Percentiles rank a stretch among this genome's conserved stretches.
Evolutionary conservation across 2,113 vertebrate species (phyloP).

Genomic region (Phalacrocorax aristotelis): DNA sequence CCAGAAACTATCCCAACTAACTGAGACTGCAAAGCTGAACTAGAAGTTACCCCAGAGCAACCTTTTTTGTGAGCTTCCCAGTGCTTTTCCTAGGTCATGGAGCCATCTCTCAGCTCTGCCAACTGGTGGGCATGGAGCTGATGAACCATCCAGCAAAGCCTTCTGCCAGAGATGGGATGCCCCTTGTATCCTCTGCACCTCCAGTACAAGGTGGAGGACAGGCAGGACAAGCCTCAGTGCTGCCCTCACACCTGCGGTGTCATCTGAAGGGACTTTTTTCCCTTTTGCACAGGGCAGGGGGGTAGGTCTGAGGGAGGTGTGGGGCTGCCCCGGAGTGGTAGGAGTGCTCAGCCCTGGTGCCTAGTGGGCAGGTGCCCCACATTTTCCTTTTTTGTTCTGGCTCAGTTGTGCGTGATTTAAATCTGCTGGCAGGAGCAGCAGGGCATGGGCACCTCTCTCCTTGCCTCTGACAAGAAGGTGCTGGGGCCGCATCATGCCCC

Average conservation of each 20-base stretch:
- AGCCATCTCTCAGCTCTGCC: not conserved
- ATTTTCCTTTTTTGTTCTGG: not conserved
- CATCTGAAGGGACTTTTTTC: not conserved
- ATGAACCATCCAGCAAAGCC: not conserved
- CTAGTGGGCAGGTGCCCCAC: not conserved
- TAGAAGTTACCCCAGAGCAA: not conserved
- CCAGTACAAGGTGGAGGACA: not conserved
- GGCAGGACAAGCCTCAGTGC: not conserved
- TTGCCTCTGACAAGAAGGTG: not conserved
- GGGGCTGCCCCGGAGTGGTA: too few relatives aligned
- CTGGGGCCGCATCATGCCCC: too few relatives aligned
- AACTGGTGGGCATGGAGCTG: not conserved
- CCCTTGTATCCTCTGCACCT: not conserved
- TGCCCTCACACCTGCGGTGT: not conserved
- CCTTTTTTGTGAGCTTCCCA: not conserved
- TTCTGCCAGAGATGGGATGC: not conserved
- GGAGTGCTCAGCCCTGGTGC: not conserved
- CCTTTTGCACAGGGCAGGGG: not conserved
- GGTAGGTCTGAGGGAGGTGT: not conserved
- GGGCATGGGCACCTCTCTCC: not conserved
- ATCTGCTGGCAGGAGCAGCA: not conserved
- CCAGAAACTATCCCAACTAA: not conserved
- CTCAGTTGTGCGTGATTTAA: not conserved
- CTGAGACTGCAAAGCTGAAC: not conserved
- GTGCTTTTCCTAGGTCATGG: not conserved